These are phyloP conservation scores for Dicrostonyx torquatus DNA, from an alignment of 2,797 vertebrate species.

Conservation along the genomic window DNA sequence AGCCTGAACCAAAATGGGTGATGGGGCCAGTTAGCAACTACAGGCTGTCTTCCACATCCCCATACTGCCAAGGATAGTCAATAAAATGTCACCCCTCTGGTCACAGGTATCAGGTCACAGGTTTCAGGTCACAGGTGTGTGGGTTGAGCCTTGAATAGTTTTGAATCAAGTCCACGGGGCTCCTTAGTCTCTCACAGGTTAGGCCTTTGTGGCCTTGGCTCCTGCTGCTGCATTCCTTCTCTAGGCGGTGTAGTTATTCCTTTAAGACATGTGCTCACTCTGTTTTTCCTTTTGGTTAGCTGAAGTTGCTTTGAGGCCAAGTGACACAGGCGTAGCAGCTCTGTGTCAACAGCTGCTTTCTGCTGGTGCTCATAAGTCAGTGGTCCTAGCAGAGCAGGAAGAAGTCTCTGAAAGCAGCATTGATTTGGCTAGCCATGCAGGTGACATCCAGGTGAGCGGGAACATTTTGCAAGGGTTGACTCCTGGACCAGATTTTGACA, in stretches of 20 bases:
- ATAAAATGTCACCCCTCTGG: neutral
- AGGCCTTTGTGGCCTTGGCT: neutral
- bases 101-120: slow-evolving; percentile 54
- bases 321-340: slow-evolving; percentile 32
- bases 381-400: neutral
- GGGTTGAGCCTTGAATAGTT: slow-evolving; percentile 45
- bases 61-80: neutral
- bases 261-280: slow-evolving; percentile 30
- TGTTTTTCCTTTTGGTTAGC: slow-evolving; percentile 15
- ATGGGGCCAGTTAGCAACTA: slow-evolving; percentile 16
- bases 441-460: slow-evolving; percentile 51
- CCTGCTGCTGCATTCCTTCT: slow-evolving; percentile 67
- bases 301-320: slow-evolving; percentile 62
- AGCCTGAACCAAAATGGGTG: neutral
- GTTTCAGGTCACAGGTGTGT: slow-evolving; percentile 57
- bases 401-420: slow-evolving; percentile 8
- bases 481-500: neutral
- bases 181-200: slow-evolving; percentile 31
- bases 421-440: neutral
- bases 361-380: neutral
- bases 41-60: neutral
- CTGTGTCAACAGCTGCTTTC: slow-evolving; percentile 48
- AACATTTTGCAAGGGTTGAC: neutral
- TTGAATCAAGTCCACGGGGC: slow-evolving; percentile 64
- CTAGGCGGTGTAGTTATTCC: slow-evolving; percentile 51